Conservation (phyloP, 2,797 vertebrate genomes). For the Lepus townsendii region DNA sequence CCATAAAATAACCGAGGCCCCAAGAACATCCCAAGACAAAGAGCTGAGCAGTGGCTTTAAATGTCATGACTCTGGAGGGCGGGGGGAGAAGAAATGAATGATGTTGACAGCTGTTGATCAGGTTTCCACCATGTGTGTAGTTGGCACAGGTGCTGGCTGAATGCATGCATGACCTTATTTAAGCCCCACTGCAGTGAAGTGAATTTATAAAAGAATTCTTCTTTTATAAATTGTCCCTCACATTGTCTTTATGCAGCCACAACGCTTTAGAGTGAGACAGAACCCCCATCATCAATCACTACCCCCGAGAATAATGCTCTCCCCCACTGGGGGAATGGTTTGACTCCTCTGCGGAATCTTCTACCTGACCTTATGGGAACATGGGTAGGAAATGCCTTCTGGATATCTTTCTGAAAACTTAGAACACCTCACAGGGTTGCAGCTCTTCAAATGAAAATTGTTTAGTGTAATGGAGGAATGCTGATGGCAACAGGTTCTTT, state of each 20-base stretch:
- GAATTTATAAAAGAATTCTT: neutral
- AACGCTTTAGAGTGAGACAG: neutral
- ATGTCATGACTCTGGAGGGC: conserved; percentile 79
- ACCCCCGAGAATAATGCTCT: neutral
- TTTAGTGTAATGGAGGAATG: neutral
- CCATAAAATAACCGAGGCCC: conserved; percentile 85
- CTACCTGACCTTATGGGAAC: neutral
- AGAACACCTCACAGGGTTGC: neutral
- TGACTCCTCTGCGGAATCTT: neutral
- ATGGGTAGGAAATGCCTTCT: neutral
- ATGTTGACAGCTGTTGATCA: neutral
- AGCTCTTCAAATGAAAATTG: neutral
- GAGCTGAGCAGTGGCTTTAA: conserved; percentile 85
- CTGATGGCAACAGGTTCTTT: neutral
- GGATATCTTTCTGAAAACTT: neutral
- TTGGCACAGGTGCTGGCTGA: neutral
- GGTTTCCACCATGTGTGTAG: rapidly evolving
- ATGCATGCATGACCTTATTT: neutral
- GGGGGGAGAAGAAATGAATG: neutral
- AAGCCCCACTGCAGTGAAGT: neutral
- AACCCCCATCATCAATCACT: neutral
- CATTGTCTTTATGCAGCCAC: neutral
- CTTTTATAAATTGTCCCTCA: neutral
- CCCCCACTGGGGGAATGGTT: neutral
- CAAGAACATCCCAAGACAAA: conserved; percentile 86